phyloP scores from a whole-genome alignment of 2,113 vertebrate genomes.

The Puntigrus tetrazona region DNA sequence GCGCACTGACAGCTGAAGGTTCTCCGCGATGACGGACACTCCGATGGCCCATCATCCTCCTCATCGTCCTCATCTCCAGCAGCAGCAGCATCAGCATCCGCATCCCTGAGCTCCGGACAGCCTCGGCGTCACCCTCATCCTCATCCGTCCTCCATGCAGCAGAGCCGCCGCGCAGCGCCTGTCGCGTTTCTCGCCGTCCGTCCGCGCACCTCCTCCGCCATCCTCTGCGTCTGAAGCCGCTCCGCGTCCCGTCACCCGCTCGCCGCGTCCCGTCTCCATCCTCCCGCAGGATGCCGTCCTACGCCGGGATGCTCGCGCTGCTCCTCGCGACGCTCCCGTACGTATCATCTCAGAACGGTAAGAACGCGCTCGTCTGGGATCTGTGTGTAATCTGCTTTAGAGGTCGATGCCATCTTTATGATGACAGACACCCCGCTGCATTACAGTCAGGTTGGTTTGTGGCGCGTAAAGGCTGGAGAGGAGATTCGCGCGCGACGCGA shows the following conservation, averaged over 20 bases:
- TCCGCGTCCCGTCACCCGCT: conserved; percentile 56
- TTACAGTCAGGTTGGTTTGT: not conserved
- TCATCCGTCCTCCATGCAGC: conserved; percentile 34
- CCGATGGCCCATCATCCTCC: conserved; percentile 33
- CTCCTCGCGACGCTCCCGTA: conserved; percentile 71
- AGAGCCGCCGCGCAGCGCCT: conserved; percentile 21
- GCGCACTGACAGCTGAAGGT: conserved; percentile 53
- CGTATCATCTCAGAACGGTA: conserved; percentile 77
- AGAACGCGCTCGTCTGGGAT: conserved; percentile 54
- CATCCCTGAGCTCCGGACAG: conserved; percentile 7
- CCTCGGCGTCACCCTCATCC: conserved; percentile 3
- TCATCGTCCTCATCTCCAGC: not conserved
- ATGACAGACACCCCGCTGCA: conserved; percentile 17
- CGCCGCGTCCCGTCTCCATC: conserved; percentile 68
- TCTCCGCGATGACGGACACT: conserved; percentile 38
- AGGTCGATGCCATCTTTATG: conserved; percentile 42
- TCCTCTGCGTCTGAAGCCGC: conserved; percentile 27
- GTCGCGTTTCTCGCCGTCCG: conserved; percentile 19
- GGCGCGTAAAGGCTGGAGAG: not conserved
- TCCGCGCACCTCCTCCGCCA: conserved; percentile 27
- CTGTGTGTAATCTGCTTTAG: conserved; percentile 45
- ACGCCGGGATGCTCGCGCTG: conserved; percentile 68
- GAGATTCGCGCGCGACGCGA: not conserved
- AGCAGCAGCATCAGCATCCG: not conserved
- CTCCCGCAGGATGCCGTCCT: conserved; percentile 68